Conservation (phyloP, 2,113 vertebrate species). For the Fulmarus glacialis region DNA sequence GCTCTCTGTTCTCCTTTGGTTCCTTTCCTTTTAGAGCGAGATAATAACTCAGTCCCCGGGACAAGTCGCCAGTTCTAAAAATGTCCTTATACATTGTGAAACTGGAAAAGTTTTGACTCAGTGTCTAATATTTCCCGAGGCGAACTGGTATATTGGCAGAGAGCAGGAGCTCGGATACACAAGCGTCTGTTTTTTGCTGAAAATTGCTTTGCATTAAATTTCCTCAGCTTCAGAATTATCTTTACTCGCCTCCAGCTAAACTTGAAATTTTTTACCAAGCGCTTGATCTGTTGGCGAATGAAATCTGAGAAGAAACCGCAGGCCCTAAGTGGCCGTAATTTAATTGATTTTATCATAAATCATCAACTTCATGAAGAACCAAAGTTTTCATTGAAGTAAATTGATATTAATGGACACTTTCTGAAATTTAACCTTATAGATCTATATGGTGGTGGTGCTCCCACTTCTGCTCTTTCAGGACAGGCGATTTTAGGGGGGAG, state of each 20-base stretch:
- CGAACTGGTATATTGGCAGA: conserved; percentile 37
- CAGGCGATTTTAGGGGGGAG: neutral
- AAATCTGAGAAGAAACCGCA: conserved; percentile 83
- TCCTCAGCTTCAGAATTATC: conserved; percentile 76
- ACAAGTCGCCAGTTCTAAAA: neutral
- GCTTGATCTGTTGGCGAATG: conserved; percentile 76
- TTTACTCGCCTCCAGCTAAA: conserved; percentile 80
- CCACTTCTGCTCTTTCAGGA: neutral
- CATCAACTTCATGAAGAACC: conserved; percentile 88
- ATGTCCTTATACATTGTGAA: neutral
- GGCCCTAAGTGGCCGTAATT: conserved; percentile 81
- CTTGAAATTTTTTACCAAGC: conserved; percentile 75
- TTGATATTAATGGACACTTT: conserved; percentile 84
- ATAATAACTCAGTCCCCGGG: neutral
- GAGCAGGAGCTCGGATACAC: neutral
- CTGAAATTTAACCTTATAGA: conserved; percentile 54
- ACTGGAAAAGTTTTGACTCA: conserved; percentile 34
- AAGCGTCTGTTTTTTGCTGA: neutral
- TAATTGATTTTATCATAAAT: conserved; percentile 95
- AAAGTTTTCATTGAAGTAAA: conserved; percentile 82
- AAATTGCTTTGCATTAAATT: conserved; percentile 82
- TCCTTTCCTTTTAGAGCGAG: neutral
- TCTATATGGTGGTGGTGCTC: neutral
- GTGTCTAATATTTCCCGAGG: conserved; percentile 69
- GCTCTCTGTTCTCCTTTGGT: neutral